Base-by-base conservation (phyloP, 53 echinoderm and acorn worm genomes). In the Echinometra lucunter region DNA sequence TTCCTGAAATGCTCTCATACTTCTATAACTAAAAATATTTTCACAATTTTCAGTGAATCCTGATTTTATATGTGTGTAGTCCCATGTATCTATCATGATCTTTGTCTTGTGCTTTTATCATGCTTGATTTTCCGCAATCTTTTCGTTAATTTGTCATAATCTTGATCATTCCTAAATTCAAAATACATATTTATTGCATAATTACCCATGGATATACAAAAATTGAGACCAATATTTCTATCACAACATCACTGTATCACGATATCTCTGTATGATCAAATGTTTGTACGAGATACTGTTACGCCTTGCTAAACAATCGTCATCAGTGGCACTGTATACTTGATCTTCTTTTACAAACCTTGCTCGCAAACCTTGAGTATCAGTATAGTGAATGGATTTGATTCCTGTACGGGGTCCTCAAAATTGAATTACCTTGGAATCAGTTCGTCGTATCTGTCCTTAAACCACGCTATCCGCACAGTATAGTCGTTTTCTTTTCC, bases 371-470 rank as follows among this genome's bases (percentile, higher is more conserved):
- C 35, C 42, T 23, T n/a, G 13, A 11, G n/a, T n/a, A n/a, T 9
- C 6, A 72, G 34, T 40, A 42, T 78, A 18, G 6, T 42, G 18
- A 42, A 5, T 78, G 78, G 42, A 40, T 35, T 42, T 23, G 42
- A 78, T 78, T 35, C 78, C 78, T 1, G 35, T 35, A 34, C 8
- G 38, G 38, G 38, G 38, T 38, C 78, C 78, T 42, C 78, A 78
- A 69, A 69, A 78, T 78, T 19, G 78, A 18, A 78, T 78, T 78
- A 78, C 42, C 78, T 17, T 78, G 42, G 42, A 40, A 78, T 40
- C 12, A 30, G 42, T 78, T 35, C 78, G 35, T 78, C 78, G 42
- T 1, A 23, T 78, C 42, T 19, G 42, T 35, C 42, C 42, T 38
- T 78, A 78, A 42, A 78, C 78, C 78, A 40, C 78, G 18, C 78